Base-by-base conservation (phyloP, 2,113 vertebrate species). In the Gyps fulvus region DNA sequence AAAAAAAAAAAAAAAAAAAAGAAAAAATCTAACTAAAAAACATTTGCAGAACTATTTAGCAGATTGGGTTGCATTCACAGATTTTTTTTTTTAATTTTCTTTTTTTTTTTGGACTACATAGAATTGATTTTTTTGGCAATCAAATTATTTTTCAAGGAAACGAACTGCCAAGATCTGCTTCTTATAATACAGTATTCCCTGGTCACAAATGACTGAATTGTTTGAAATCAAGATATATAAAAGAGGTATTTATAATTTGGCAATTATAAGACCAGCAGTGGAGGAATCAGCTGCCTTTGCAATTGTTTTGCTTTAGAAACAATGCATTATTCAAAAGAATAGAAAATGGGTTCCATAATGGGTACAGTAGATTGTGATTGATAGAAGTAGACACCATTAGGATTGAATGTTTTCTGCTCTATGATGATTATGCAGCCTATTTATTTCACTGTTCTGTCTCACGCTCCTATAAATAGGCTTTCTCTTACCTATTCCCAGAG, bases 241-340 rank as follows among this genome's bases (percentile, higher is more conserved):
- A 70, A 54, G 61, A 70, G 13, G 67, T 76, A 73, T 83, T 91
- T 89, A 67, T 70, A 89, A 92, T 87, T 66, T 87, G 70, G 72
- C 91, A 93, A 90, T 89, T 89, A 73, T 21, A 42, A 78, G 89
- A 78, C 50, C 73, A 78, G 71, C 70, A 78, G 81, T 20, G 69
- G 73, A 93, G 90, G 72, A 93, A 89, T 81, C 86, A 29, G 90
- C 82, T 92, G 96, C 95, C 77, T 92, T 71, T 29, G 92, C 92
- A 55, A 71, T 74, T 65, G 79, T 96, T 96, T 84, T 95, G 78
- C 79, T 94, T 85, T 14, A 62, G 85, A 94, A 96, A 89, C 52
- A 87, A 96, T 90, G 42, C 88, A 95, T 97, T 94, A 96, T 87
- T 97, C 87, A 95, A 90, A 95, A 89, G 82, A 66, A 89, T 18